Base-by-base conservation (phyloP, 2,888 invertebrate genomes). In the Parnassius apollo region DNA sequence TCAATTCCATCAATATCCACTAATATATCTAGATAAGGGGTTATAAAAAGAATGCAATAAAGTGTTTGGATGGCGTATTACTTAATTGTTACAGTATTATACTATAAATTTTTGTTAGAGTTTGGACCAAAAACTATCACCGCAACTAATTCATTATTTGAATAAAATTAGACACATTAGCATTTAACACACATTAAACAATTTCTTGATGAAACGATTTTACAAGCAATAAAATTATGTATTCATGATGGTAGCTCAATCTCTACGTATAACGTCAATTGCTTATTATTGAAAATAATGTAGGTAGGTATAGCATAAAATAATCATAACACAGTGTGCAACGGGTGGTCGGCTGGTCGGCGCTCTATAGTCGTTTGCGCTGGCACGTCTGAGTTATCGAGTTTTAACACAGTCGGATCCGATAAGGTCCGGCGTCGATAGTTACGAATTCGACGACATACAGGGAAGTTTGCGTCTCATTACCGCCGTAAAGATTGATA, bases 391-490 rank as follows among this genome's bases (percentile, higher is more conserved):
- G 72, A 75, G 69, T 73, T 75, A 77, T 76, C 76, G 79, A 75
- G 78, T 79, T 76, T 74, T 72, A 71, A 69, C 71, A 76, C 76
- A 76, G 79, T 74, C 78, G 80, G 77, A 78, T 76, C 70, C 78
- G 86, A 86, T 86, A 86, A 85, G 77, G 81, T 76, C 75, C 74
- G 74, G 67, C 73, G 75, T 79, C 77, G 80, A 80, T 78, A 79
- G 72, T 74, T 75, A 77, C 74, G 68, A 78, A 76, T 79, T 77
- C 75, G 77, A 64, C 68, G 68, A 72, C 35, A 35, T 35, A 35
- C 66, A 70, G 77, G 83, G 82, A 80, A 84, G 86, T 87, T 85
- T 85, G 82, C 77, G 73, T 82, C 73, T 85, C 74, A 85, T 89
- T 89, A 88, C 84, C 83, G 79, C 71, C 71, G 70, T 73, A 76